phyloP scores from a whole-genome alignment of 2,113 vertebrate genomes.

The Phylloscopus trochilus region DNA sequence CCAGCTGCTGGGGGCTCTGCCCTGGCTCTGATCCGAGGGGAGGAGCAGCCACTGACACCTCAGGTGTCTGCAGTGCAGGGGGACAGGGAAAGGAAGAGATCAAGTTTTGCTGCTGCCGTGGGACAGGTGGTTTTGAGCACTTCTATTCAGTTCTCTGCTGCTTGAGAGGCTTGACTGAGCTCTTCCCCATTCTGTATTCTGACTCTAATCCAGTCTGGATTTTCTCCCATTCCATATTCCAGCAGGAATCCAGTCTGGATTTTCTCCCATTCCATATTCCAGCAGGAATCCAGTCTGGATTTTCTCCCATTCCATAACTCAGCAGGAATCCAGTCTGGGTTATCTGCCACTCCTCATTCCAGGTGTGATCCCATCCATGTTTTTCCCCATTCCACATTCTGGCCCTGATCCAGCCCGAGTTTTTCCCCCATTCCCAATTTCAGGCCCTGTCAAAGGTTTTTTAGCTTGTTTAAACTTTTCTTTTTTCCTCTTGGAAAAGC shows the following conservation, averaged over 20 bases:
- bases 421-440: not conserved
- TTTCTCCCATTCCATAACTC: not conserved
- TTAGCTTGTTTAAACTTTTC: not conserved
- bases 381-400: not conserved
- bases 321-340: not conserved
- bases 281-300: rapidly evolving
- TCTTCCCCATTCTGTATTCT: rapidly evolving
- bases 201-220: not conserved
- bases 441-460: rapidly evolving
- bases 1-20: not conserved
- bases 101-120: rapidly evolving
- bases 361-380: rapidly evolving
- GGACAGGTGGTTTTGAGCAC: not conserved
- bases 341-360: not conserved
- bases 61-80: rapidly evolving
- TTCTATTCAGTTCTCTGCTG: not conserved
- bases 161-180: not conserved
- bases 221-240: not conserved
- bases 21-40: rapidly evolving
- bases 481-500: not conserved
- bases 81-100: not conserved
- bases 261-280: not conserved
- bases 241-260: rapidly evolving
- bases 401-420: not conserved
- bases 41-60: rapidly evolving